Evolutionary conservation across 1,140 invertebrate species (phyloP), one percentile per base, ranked within the genome.

Genomic region (Papilio xuthus): DNA sequence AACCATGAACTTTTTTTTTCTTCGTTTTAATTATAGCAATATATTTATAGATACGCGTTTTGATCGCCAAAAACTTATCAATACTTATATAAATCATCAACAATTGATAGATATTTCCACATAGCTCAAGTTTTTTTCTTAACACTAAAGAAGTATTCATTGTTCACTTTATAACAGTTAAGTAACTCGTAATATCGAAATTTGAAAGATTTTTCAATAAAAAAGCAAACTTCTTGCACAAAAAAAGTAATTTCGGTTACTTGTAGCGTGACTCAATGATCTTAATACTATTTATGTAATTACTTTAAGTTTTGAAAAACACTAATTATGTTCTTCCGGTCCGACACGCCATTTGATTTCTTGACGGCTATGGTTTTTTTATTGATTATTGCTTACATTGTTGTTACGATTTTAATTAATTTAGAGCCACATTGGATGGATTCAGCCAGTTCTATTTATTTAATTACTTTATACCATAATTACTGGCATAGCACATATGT

Each of bases 241-340:
- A 50, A 28, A 67, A 67, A 67, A 23, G 20, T 10, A n/a, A 60
- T 26, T 23, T 28, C 26, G 60, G 13, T 67, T 28, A 15, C 60
- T 1, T 0, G 15, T 60, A 60, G 60, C 23, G 56, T 67, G 60
- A 67, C 60, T 67, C 60, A 67, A 67, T 28, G 26, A 67, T 67
- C 60, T 67, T 67, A 26, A 28, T 32, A 67, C 4, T 32, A 67
- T 60, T 60, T 12, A 60, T 60, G 56, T 60, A 63, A 63, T 63
- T 26, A 63, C 26, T 4, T 28, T 67, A 6, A n/a, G 18, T 32
- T 32, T 28, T 28, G 28, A 28, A 60, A 67, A 67, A 28, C 15
- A 67, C 60, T 28, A 67, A 67, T 67, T 67, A 67, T 26, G 20
- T 28, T 13, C 26, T 67, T 67, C 23, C 26, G 26, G 60, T 7